These are phyloP conservation scores for Huso huso DNA, from an alignment of 2,797 vertebrate species.

Conservation along the genomic window DNA sequence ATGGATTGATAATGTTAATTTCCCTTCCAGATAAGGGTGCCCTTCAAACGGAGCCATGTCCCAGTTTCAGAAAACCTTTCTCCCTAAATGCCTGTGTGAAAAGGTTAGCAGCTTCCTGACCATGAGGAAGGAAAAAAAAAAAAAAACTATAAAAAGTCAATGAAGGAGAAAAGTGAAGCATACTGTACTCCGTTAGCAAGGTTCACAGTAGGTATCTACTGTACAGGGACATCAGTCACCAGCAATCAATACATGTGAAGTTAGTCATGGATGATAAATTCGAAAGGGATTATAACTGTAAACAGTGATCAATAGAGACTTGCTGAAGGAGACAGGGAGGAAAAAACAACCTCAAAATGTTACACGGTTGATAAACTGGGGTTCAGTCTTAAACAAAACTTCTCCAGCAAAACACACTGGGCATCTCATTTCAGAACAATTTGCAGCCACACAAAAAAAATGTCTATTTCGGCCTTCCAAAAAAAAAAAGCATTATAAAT, in stretches of 20 bases:
- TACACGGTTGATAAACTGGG: slow-evolving; percentile 62
- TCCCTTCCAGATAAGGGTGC: not conserved
- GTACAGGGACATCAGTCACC: slow-evolving; percentile 66
- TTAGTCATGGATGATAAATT: slow-evolving; percentile 78
- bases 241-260: slow-evolving; percentile 66
- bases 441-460: too few relatives aligned
- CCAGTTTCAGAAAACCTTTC: slow-evolving; percentile 40
- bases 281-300: slow-evolving; percentile 78
- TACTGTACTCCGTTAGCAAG: slow-evolving; percentile 26
- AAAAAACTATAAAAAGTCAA: slow-evolving; percentile 33
- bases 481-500: too few relatives aligned
- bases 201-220: slow-evolving; percentile 44
- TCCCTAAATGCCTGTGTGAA: slow-evolving; percentile 33
- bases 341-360: slow-evolving; percentile 66
- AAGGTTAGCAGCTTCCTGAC: slow-evolving; percentile 37
- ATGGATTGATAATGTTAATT: slow-evolving; percentile 2
- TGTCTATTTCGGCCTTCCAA: too few relatives aligned
- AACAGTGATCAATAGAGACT: slow-evolving; percentile 76
- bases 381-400: slow-evolving; percentile 54
- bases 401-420: slow-evolving; percentile 39
- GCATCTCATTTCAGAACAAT: too few relatives aligned
- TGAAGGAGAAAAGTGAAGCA: slow-evolving; percentile 24
- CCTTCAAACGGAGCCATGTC: slow-evolving; percentile 29
- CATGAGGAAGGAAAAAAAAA: slow-evolving; percentile 33
- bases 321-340: slow-evolving; percentile 62